Evolutionary conservation across 2,797 vertebrate species (phyloP).

Genomic region (Amblyopsis hoosieri): DNA sequence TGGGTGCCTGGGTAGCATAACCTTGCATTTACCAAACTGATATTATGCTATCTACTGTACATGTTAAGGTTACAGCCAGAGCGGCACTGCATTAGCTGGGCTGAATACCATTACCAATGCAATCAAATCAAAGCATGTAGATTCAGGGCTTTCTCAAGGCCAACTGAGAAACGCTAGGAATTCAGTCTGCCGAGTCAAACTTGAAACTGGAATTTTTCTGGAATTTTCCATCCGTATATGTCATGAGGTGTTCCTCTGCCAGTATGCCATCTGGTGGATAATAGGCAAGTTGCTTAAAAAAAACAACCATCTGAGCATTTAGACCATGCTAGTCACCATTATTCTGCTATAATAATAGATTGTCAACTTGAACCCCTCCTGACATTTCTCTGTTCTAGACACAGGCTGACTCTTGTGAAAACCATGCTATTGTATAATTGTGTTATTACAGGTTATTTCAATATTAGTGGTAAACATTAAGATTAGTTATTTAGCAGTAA

Average conservation of each 20-base stretch:
- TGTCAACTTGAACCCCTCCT: too few species aligned
- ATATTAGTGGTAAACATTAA: too few species aligned
- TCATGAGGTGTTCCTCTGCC: conserved; percentile 37
- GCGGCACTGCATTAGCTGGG: conserved; percentile 39
- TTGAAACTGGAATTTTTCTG: conserved; percentile 67
- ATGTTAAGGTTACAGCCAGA: conserved; percentile 46
- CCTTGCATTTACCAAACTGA: conserved; percentile 46
- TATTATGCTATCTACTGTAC: conserved; percentile 30
- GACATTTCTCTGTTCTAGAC: too few species aligned
- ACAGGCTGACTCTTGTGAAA: too few species aligned
- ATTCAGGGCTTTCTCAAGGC: conserved; percentile 59
- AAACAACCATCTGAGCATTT: conserved; percentile 5
- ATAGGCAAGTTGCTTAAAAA: conserved; percentile 37
- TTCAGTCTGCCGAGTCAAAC: conserved; percentile 57
- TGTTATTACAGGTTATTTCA: too few species aligned
- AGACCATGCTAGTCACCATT: conserved; percentile 6
- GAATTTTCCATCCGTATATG: conserved; percentile 65
- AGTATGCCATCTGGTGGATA: conserved; percentile 76
- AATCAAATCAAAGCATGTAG: conserved; percentile 62
- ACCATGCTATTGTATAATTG: too few species aligned
- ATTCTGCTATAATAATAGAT: neutral
- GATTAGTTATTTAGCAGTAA: too few species aligned
- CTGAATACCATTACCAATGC: conserved; percentile 61
- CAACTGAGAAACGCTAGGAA: conserved; percentile 60
- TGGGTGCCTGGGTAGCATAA: conserved; percentile 30